These are phyloP conservation scores for Ethmia dodecea DNA, from an alignment of 2,888 invertebrate species.

Conservation along the genomic window DNA sequence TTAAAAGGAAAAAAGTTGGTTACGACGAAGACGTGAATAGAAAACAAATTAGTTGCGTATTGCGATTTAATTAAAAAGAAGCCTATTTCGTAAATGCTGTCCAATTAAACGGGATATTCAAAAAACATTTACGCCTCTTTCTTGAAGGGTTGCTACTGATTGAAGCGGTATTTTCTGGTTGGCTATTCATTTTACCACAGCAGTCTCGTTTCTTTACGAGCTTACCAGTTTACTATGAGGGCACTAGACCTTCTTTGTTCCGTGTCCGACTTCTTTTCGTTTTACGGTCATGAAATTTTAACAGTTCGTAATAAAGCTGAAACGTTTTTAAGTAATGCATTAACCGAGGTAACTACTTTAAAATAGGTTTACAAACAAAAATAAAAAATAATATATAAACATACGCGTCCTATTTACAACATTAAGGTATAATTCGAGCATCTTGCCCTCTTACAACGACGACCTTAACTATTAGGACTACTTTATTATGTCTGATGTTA, in stretches of 20 bases:
- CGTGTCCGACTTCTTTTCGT: constrained; percentile 37
- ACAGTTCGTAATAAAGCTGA: constrained; percentile 40
- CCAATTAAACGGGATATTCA: constrained; percentile 47
- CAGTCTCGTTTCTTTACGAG: constrained; percentile 55
- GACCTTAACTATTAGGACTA: too few relatives aligned
- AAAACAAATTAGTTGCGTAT: constrained; percentile 28
- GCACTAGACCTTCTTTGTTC: constrained; percentile 52
- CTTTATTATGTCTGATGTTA: too few relatives aligned
- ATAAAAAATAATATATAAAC: too few relatives aligned
- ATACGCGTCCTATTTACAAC: too few relatives aligned
- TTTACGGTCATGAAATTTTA: constrained; percentile 44
- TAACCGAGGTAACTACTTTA: too few relatives aligned
- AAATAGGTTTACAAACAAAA: too few relatives aligned
- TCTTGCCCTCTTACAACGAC: too few relatives aligned
- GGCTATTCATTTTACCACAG: constrained; percentile 39
- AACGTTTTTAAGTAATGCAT: constrained; percentile 16
- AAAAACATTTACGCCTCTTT: constrained; percentile 33
- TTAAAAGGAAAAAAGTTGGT: not conserved
- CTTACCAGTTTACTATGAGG: constrained; percentile 48
- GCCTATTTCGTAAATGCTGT: constrained; percentile 33
- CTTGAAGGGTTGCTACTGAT: constrained; percentile 37
- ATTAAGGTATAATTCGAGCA: too few relatives aligned
- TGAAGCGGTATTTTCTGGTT: constrained; percentile 25
- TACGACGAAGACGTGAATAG: constrained; percentile 19
- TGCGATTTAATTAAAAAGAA: constrained; percentile 21